Conservation (phyloP, 2,113 vertebrate genomes). For the Oncorhynchus tshawytscha region DNA sequence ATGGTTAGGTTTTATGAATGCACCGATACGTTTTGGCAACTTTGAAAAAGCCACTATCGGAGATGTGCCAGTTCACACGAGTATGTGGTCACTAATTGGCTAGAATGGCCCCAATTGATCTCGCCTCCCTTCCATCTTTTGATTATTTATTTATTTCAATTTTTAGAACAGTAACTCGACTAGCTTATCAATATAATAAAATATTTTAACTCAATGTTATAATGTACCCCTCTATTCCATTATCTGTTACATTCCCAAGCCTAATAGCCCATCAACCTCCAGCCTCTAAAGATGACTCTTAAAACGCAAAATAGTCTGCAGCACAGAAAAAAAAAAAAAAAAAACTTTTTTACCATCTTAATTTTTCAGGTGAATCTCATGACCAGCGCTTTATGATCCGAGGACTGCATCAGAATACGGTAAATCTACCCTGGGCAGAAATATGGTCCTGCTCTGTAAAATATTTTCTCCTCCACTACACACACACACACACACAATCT, state of each 20-base stretch:
- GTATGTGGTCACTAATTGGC: no score
- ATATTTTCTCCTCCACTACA: conserved; percentile 3
- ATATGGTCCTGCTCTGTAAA: background rate
- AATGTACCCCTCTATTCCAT: conserved; percentile 8
- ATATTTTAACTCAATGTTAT: conserved; percentile 12
- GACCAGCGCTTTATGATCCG: conserved; percentile 77
- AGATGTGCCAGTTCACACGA: no score
- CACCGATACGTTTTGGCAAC: no score
- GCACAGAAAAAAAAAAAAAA: conserved; percentile 20
- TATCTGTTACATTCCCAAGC: conserved; percentile 39
- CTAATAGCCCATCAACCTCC: conserved; percentile 11
- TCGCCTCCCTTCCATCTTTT: no score
- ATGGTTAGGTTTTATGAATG: no score
- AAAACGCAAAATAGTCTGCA: conserved; percentile 47
- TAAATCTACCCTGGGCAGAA: conserved; percentile 32
- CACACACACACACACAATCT: conserved; percentile 14
- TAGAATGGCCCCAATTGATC: no score
- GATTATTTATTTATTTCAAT: no score
- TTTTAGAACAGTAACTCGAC: no score
- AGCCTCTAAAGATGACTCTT: conserved; percentile 2
- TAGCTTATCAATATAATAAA: no score
- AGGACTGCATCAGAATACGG: conserved; percentile 69
- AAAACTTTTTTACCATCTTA: conserved; percentile 85
- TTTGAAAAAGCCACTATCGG: no score
- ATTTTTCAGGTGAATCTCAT: conserved; percentile 93